Evolutionary conservation across 1,140 invertebrate species (phyloP).

Genomic region (Drosophila sproati): DNA sequence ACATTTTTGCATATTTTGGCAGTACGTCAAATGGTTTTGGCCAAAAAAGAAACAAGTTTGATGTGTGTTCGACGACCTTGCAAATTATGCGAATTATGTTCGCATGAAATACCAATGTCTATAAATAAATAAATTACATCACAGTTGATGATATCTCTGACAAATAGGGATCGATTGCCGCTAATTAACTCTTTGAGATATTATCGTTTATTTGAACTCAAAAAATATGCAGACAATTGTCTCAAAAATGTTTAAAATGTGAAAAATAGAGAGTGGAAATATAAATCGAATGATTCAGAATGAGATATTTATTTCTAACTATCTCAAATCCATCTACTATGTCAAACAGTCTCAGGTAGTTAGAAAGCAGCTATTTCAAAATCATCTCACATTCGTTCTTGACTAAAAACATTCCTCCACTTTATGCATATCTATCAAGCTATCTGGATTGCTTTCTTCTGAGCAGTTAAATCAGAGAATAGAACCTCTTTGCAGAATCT

Average conservation of each 20-base stretch:
- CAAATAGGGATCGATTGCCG: background rate
- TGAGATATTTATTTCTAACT: no score
- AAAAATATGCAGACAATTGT: no score
- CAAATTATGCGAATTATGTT: slow-evolving; percentile 44
- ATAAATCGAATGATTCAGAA: no score
- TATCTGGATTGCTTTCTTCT: slow-evolving; percentile 5
- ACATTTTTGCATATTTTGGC: slow-evolving; percentile 8
- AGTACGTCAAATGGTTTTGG: slow-evolving; percentile 5
- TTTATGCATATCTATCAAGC: background rate
- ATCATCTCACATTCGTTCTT: no score
- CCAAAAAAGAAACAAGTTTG: slow-evolving; percentile 30
- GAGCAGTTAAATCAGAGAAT: background rate
- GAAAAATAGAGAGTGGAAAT: no score
- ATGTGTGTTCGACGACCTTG: slow-evolving; percentile 57
- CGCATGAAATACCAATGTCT: slow-evolving; percentile 29
- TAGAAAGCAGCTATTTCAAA: no score
- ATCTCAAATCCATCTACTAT: no score
- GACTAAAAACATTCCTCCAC: no score
- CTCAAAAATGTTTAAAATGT: no score
- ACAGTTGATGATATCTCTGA: background rate
- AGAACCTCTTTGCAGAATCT: slow-evolving; percentile 5
- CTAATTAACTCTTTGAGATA: no score
- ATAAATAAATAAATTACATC: slow-evolving; percentile 51
- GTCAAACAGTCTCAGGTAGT: no score
- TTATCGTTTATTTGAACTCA: no score